Percentiles rank a stretch among this genome's conserved stretches.
These are phyloP conservation scores for Smutsia temminckii DNA, from an alignment of 2,797 vertebrate genomes.

Conservation along the genomic window DNA sequence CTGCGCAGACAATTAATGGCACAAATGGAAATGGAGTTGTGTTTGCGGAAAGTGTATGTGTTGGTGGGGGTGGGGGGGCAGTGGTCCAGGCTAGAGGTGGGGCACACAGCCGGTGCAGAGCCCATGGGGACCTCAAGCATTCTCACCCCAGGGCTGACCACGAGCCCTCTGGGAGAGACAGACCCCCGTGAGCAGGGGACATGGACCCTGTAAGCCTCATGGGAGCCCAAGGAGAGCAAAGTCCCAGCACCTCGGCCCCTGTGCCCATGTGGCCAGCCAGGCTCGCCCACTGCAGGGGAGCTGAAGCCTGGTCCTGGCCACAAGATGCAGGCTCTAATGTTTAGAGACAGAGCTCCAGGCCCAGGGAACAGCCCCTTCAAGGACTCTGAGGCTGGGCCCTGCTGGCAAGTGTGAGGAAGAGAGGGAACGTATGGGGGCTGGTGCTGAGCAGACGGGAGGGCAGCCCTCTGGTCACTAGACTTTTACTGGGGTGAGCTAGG, in stretches of 20 bases:
- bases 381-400: neutral
- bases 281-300: rapidly evolving
- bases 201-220: neutral
- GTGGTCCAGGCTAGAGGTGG: neutral
- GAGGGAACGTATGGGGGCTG: neutral
- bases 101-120: neutral
- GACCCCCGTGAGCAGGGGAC: neutral
- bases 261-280: rapidly evolving
- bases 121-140: neutral
- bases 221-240: rapidly evolving
- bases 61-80: neutral
- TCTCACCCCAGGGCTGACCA: neutral
- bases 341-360: too few relatives aligned
- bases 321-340: rapidly evolving
- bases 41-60: conserved; percentile 66
- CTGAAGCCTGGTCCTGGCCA: neutral
- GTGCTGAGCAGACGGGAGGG: neutral
- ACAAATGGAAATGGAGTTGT: conserved; percentile 55
- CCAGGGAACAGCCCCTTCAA: neutral
- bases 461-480: too few relatives aligned
- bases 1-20: conserved; percentile 60
- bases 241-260: rapidly evolving
- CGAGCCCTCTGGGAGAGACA: neutral
- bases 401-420: neutral
- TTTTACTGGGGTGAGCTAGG: neutral